phyloP scores from a whole-genome alignment of 2,888 invertebrate genomes.

The Pecten maximus region DNA sequence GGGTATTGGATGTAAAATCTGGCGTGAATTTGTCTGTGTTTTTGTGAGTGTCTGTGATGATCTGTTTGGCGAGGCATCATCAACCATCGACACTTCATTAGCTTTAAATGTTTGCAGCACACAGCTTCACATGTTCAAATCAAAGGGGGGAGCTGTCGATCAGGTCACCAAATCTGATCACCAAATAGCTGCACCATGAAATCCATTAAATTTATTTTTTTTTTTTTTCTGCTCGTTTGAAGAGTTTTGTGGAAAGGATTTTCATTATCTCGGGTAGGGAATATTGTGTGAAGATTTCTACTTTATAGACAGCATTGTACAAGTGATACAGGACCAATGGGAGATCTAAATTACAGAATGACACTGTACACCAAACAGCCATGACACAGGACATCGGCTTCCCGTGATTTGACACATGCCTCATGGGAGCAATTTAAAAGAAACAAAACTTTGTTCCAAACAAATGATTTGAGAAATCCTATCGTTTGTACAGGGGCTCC shows the following conservation, averaged over 20 bases:
- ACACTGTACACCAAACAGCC: not conserved
- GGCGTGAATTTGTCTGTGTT: not conserved
- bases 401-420: not conserved
- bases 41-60: not conserved
- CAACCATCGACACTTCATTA: not conserved
- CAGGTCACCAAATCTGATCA: not conserved
- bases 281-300: not conserved
- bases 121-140: not conserved
- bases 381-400: not conserved
- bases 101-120: constrained; percentile 7
- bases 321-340: not conserved
- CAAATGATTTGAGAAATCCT: not conserved
- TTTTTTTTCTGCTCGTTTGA: constrained; percentile 3
- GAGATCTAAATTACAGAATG: not conserved
- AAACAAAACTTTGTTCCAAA: not conserved
- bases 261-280: not conserved
- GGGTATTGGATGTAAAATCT: not conserved
- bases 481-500: not conserved
- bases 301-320: not conserved
- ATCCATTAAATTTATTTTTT: constrained; percentile 8
- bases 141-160: not conserved
- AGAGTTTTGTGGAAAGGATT: not conserved
- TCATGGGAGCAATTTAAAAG: not conserved
- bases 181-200: not conserved
- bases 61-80: no score